These are phyloP conservation scores for Macaca nemestrina DNA, from an alignment of 2,113 vertebrate genomes.

Conservation along the genomic window DNA sequence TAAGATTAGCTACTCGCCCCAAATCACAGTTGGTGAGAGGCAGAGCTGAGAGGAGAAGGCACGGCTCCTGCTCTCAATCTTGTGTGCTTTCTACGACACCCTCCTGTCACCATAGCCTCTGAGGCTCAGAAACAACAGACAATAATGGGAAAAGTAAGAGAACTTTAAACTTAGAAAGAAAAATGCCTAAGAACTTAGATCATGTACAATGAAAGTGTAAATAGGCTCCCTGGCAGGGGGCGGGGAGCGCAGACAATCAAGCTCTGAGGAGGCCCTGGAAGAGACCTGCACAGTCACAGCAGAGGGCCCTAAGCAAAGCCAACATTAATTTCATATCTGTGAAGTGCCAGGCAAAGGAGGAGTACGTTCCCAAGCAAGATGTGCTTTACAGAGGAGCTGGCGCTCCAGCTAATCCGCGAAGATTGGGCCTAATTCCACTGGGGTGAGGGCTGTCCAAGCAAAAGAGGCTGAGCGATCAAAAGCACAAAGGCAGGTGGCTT, in stretches of 20 bases:
- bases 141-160: neutral
- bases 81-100: neutral
- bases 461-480: neutral
- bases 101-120: neutral
- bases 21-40: neutral
- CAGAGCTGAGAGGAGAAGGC: neutral
- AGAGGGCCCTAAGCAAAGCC: neutral
- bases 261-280: conserved; percentile 51
- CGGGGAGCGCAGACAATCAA: neutral
- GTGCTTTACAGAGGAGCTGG: conserved; percentile 33
- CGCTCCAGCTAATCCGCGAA: conserved; percentile 57
- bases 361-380: conserved; percentile 15
- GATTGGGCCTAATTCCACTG: conserved; percentile 40
- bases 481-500: conserved; percentile 61
- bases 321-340: neutral
- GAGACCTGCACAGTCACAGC: neutral
- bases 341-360: neutral
- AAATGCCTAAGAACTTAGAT: conserved; percentile 65
- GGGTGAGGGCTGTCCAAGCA: conserved; percentile 43
- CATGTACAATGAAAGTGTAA: conserved; percentile 42
- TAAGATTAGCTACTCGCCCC: too few species aligned
- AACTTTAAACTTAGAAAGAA: neutral
- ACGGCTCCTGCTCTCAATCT: neutral
- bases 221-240: neutral
- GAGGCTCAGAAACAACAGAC: neutral